These are phyloP conservation scores for Coracopsis vasa DNA, from an alignment of 2,113 vertebrate genomes.

Conservation along the genomic window DNA sequence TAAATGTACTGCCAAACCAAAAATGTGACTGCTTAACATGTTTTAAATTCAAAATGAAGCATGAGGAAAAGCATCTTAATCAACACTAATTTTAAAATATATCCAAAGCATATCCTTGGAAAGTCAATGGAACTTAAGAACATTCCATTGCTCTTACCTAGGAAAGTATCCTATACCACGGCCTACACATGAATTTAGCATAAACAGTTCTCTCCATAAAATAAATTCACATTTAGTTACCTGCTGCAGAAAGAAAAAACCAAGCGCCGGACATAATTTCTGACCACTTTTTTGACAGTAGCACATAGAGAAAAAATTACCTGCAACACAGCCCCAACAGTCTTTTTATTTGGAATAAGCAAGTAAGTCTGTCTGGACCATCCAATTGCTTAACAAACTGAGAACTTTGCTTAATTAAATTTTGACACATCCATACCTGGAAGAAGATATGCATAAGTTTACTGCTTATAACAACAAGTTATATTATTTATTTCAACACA, in stretches of 20 bases:
- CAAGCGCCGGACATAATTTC: not conserved
- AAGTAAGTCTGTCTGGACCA: conserved; percentile 86
- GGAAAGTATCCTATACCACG: fast-evolving
- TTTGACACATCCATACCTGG: conserved; percentile 96
- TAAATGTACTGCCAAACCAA: not conserved
- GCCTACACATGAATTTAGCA: not conserved
- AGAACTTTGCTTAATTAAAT: conserved; percentile 88
- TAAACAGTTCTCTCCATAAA: not conserved
- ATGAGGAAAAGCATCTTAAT: not conserved
- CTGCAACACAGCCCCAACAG: conserved; percentile 95
- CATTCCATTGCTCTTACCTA: fast-evolving
- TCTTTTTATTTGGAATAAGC: conserved; percentile 96
- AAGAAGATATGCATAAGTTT: not conserved
- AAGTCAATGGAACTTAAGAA: not conserved
- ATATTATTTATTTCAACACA: not conserved
- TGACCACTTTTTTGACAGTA: not conserved
- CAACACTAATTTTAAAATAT: not conserved
- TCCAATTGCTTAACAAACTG: conserved; percentile 89
- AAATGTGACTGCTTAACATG: not conserved
- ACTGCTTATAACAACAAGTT: not conserved
- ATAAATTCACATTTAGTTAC: not conserved
- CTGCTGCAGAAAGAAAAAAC: not conserved
- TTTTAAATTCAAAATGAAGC: not conserved
- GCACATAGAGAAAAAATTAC: conserved; percentile 61
- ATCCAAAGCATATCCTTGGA: not conserved